Evolutionary conservation across 2,888 invertebrate species (phyloP), one percentile per base, ranked within the genome.

Genomic region (Sclerodermus sp.): DNA sequence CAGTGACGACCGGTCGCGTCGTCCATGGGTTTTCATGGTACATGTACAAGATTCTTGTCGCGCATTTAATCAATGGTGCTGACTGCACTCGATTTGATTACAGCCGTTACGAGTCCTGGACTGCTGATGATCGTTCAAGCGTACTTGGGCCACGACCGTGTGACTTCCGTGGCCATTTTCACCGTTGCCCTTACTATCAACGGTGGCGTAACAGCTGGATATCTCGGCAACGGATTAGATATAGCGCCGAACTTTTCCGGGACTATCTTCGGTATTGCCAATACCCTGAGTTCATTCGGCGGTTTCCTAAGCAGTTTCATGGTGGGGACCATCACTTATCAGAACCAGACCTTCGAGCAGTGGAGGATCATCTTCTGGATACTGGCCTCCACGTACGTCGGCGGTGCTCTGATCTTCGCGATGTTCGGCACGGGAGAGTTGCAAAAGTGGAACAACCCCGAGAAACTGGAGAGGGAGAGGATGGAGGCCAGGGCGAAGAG

Each of bases 201-300:
- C 77, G 93, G 93, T 15, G 91, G 88, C 0, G 91, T 92, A 13
- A 91, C 91, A 0, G 91, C 90, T 9, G 93, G 93, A 0, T 93
- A 92, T 76, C 82, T 92, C 23, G 89, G 91, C 55, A 93, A 93
- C 70, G 91, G 90, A 10, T 80, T 93, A 17, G 93, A 93, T 67
- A 91, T 93, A 64, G 92, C 93, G 1, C 93, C 93, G 0, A 91
- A 92, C 75, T 93, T 91, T 73, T 90, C 91, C 49, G 90, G 93
- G 1, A 93, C 93, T 1, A 91, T 93, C 57, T 92, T 93, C 76
- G 93, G 93, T 34, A 81, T 93, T 81, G 91, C 92, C n/a, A 93
- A 93, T 70, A 91, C 91, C 0, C 77, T 92, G 47, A 91, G 91
- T 0, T 92, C 92, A 0, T 81, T 90, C 45, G 90, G 91, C 6